Evolutionary conservation across 2,888 invertebrate genomes (phyloP).

Genomic region (Crepidodera aurea): DNA sequence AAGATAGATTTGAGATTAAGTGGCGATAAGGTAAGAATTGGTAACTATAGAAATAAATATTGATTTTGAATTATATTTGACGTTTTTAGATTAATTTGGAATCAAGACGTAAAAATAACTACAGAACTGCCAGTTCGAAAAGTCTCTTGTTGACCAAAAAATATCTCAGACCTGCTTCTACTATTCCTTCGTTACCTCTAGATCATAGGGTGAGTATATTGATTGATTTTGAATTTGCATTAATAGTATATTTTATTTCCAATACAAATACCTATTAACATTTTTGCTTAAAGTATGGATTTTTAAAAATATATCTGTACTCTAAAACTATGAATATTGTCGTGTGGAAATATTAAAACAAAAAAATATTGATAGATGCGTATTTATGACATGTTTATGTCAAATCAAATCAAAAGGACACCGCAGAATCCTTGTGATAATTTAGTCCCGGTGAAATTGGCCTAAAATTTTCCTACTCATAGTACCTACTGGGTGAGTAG

Average conservation of each 20-base stretch:
- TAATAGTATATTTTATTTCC: neutral
- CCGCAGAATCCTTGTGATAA: too few species aligned
- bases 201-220: constrained; percentile 40
- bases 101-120: constrained; percentile 46
- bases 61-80: neutral
- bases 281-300: neutral
- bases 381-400: too few species aligned
- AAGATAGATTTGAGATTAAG: constrained; percentile 35
- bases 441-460: too few species aligned
- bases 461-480: too few species aligned
- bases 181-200: constrained; percentile 50
- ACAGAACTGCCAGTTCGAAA: constrained; percentile 51
- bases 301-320: neutral
- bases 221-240: neutral
- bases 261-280: too few species aligned
- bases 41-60: constrained; percentile 9
- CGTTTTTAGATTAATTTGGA: constrained; percentile 54
- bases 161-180: constrained; percentile 53
- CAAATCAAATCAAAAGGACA: too few species aligned
- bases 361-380: too few species aligned
- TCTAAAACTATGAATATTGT: too few species aligned
- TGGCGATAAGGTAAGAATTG: constrained; percentile 42
- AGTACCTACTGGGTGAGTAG: too few species aligned
- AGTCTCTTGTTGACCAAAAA: constrained; percentile 49
- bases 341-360: too few species aligned